These are phyloP conservation scores for Trogon surrucura DNA, from an alignment of 2,113 vertebrate genomes.

Conservation along the genomic window DNA sequence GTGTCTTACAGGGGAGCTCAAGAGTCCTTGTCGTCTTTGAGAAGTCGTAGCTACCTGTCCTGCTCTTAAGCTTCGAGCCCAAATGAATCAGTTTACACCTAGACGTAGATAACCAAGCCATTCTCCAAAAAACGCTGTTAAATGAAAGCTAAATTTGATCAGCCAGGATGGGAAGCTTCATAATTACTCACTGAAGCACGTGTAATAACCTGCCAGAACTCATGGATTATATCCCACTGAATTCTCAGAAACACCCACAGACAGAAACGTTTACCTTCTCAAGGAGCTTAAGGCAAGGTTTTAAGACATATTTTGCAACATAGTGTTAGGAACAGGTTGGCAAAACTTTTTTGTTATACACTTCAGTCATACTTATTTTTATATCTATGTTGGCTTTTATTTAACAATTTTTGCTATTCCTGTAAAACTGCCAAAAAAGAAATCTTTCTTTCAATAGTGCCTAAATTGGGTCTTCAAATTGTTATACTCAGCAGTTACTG, in stretches of 20 bases:
- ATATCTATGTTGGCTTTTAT: neutral
- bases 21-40: neutral
- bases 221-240: neutral
- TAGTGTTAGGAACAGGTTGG: neutral
- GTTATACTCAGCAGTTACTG: constrained; percentile 42
- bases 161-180: neutral
- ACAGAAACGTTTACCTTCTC: neutral
- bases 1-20: neutral
- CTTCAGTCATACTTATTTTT: neutral
- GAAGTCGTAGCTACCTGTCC: neutral
- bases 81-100: neutral
- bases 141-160: neutral
- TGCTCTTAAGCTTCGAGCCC: neutral
- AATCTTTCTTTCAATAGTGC: constrained; percentile 42
- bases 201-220: neutral
- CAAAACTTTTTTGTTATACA: neutral
- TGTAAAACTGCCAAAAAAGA: constrained; percentile 48
- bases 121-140: neutral
- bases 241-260: neutral
- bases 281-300: neutral
- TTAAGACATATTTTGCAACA: neutral
- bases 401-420: neutral
- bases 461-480: constrained; percentile 27
- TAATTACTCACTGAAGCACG: neutral
- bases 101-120: neutral